Percentiles rank a stretch among this genome's conserved stretches.
These are phyloP conservation scores for Antechinus stuartii DNA, from an alignment of 2,113 vertebrate genomes.

Conservation along the genomic window DNA sequence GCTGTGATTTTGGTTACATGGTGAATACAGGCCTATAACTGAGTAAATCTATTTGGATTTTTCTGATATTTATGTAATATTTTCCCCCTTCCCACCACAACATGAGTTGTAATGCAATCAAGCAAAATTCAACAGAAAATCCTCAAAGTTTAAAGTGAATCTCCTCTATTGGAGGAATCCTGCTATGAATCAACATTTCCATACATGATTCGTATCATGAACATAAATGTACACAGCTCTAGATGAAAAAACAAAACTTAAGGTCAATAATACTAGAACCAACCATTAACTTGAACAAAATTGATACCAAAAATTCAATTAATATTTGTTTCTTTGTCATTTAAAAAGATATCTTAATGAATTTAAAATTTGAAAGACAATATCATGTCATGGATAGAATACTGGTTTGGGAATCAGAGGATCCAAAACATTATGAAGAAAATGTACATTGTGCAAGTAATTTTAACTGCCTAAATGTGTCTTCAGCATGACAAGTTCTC, in stretches of 20 bases:
- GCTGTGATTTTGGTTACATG: not conserved
- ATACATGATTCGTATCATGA: not conserved
- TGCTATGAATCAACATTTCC: not conserved
- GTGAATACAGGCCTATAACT: not conserved
- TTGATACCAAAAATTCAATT: not conserved
- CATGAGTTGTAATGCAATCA: not conserved
- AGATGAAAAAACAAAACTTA: not conserved
- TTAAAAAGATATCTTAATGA: not conserved
- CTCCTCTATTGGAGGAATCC: not conserved
- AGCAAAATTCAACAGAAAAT: not conserved
- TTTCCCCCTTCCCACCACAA: not conserved
- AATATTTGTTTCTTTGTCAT: not conserved
- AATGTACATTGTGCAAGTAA: too few species aligned
- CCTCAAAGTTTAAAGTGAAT: not conserved
- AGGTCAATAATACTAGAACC: not conserved
- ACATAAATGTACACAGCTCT: not conserved
- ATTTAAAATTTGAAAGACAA: not conserved
- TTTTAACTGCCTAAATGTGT: too few species aligned
- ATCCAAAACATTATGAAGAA: not conserved
- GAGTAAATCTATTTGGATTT: not conserved
- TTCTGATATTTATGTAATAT: not conserved
- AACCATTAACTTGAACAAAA: not conserved
- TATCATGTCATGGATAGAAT: not conserved
- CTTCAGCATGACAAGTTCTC: not conserved
- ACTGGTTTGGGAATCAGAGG: not conserved